Conservation (phyloP, 2,797 vertebrate species). For the Diceros bicornis region DNA sequence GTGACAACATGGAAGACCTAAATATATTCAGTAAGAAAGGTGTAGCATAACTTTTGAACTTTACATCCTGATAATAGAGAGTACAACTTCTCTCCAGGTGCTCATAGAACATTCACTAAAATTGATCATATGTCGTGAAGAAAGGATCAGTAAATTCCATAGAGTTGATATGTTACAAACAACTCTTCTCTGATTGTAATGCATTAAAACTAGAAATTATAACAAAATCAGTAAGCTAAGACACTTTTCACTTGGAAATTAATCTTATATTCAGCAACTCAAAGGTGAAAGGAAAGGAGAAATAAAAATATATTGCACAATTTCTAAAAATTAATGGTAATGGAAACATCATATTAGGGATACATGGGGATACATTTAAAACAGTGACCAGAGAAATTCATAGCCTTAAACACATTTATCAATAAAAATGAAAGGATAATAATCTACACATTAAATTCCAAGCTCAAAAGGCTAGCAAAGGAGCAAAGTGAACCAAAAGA, state of each 20-base stretch:
- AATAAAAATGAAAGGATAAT: background rate
- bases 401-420: background rate
- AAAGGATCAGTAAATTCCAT: background rate
- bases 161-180: background rate
- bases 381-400: background rate
- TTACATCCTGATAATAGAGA: background rate
- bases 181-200: background rate
- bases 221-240: background rate
- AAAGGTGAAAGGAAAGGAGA: background rate
- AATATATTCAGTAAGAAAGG: background rate
- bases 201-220: background rate
- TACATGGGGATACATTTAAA: background rate
- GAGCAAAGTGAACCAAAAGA: background rate
- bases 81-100: background rate
- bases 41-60: background rate
- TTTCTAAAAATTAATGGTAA: background rate
- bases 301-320: background rate
- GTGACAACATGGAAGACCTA: background rate
- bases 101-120: background rate
- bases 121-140: background rate
- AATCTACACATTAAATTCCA: background rate
- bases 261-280: background rate
- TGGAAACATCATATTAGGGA: background rate
- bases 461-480: background rate
- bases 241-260: background rate